Evolutionary conservation across 2,113 vertebrate species (phyloP).

Genomic region (Urocitellus parryii): DNA sequence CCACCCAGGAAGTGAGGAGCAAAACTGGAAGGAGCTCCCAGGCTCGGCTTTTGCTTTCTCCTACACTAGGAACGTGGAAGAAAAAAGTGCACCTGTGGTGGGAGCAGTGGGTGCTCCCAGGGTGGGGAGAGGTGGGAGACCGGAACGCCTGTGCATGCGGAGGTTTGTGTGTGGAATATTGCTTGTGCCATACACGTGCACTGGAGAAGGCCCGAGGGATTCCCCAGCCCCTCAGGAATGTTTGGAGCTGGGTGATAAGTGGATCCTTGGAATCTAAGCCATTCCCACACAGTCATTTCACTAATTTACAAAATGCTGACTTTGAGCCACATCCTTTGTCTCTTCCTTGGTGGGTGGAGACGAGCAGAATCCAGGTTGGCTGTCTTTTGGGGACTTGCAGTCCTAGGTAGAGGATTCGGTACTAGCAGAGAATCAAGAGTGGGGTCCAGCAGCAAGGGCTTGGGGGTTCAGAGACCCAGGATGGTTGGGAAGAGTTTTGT

Average conservation of each 20-base stretch:
- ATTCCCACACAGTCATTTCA: neutral
- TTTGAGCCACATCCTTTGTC: neutral
- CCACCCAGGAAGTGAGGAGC: neutral
- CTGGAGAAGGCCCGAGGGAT: neutral
- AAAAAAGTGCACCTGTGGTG: neutral
- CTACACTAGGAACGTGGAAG: neutral
- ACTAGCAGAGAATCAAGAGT: neutral
- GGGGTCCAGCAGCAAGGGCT: neutral
- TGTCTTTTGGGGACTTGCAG: neutral
- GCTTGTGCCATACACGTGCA: accelerated
- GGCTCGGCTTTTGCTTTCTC: neutral
- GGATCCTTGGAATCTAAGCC: neutral
- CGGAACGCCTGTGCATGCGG: neutral
- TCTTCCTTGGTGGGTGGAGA: neutral
- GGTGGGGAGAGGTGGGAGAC: neutral
- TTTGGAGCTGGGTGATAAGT: neutral
- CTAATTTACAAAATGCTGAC: neutral
- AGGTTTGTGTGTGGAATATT: neutral
- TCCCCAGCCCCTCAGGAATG: neutral
- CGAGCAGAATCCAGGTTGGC: neutral
- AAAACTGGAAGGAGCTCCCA: neutral
- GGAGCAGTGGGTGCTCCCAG: neutral
- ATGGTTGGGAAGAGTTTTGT: neutral
- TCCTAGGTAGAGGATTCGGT: neutral
- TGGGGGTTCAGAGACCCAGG: neutral